Evolutionary conservation across 2,888 invertebrate species (phyloP).

Genomic region (Lordiphosa andalusiaca): DNA sequence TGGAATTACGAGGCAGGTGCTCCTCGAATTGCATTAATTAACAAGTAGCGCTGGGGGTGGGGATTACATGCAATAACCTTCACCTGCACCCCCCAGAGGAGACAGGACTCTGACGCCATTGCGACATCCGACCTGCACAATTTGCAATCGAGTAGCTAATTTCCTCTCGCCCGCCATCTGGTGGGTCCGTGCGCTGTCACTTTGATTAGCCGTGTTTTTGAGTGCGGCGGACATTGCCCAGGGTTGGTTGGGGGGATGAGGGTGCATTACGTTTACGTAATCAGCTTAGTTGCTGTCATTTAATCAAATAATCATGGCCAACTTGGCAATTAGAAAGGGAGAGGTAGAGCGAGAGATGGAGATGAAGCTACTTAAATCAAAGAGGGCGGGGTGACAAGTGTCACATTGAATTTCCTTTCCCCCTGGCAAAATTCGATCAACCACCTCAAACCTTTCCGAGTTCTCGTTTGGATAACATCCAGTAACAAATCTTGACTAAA

Average conservation of each 20-base stretch:
- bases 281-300: slow-evolving; percentile 53
- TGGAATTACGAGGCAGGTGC: slow-evolving; percentile 28
- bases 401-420: too few relatives aligned
- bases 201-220: slow-evolving; percentile 15
- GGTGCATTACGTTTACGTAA: slow-evolving; percentile 51
- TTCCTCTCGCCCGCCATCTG: not conserved
- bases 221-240: not conserved
- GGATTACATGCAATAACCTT: slow-evolving; percentile 23
- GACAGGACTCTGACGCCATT: slow-evolving; percentile 44
- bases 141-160: slow-evolving; percentile 27
- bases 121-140: slow-evolving; percentile 37
- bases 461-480: too few relatives aligned
- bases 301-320: slow-evolving; percentile 57
- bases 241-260: slow-evolving; percentile 11
- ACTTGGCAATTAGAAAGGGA: slow-evolving; percentile 8
- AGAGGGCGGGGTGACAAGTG: not conserved
- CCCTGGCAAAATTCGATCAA: too few relatives aligned
- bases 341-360: not conserved
- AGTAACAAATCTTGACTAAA: too few relatives aligned
- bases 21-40: slow-evolving; percentile 42
- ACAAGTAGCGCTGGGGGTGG: slow-evolving; percentile 8
- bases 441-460: too few relatives aligned
- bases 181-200: not conserved
- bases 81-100: slow-evolving; percentile 27
- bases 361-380: not conserved